These are phyloP conservation scores for Labroides dimidiatus DNA, from an alignment of 2,797 vertebrate genomes.

Conservation along the genomic window DNA sequence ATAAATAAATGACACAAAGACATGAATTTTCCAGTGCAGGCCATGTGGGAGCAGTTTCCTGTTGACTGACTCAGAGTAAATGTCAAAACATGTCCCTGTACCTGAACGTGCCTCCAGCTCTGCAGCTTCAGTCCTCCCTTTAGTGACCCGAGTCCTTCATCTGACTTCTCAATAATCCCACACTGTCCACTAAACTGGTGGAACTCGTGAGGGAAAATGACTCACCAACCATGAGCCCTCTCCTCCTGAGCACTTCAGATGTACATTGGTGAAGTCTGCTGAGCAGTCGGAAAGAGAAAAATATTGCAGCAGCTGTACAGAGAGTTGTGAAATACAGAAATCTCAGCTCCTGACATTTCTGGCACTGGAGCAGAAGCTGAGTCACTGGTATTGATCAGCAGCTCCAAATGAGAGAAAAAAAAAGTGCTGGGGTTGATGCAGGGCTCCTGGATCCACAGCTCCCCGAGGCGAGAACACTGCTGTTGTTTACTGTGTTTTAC, in stretches of 20 bases:
- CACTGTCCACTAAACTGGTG: too few relatives aligned
- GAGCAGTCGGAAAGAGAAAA: constrained; percentile 10
- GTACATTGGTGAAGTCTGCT: neutral
- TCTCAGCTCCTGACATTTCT: constrained; percentile 33
- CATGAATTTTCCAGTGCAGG: too few relatives aligned
- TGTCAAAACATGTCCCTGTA: too few relatives aligned
- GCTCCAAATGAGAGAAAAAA: constrained; percentile 24
- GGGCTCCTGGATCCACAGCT: constrained; percentile 17
- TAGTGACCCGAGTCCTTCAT: too few relatives aligned
- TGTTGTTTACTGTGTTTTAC: constrained; percentile 30
- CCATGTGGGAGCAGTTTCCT: too few relatives aligned
- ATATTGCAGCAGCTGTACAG: constrained; percentile 23
- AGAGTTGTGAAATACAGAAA: constrained; percentile 18
- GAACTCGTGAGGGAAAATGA: neutral
- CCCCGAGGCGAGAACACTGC: neutral
- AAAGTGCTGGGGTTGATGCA: neutral
- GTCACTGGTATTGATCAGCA: constrained; percentile 49
- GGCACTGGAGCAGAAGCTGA: constrained; percentile 44
- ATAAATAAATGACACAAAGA: too few relatives aligned
- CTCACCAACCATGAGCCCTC: constrained; percentile 3
- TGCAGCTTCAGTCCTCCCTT: too few relatives aligned
- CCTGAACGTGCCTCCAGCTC: too few relatives aligned
- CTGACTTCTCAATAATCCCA: too few relatives aligned
- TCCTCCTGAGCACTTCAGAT: constrained; percentile 7
- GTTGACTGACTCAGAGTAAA: too few relatives aligned